Conservation (phyloP, 2,797 vertebrate species). For the Pseudochromis fuscus region DNA sequence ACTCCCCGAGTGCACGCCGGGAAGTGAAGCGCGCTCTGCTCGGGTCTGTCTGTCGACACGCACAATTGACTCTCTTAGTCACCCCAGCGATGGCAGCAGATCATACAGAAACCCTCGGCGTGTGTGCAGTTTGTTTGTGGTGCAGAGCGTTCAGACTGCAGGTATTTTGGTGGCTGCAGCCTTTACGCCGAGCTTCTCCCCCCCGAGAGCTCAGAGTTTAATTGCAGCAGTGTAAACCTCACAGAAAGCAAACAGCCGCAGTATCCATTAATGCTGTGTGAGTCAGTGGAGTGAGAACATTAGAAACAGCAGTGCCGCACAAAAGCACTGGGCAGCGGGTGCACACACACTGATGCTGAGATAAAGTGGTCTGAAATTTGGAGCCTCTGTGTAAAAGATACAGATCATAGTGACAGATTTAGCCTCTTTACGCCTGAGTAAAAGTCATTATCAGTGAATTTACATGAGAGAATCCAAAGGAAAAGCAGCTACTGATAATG, state of each 20-base stretch:
- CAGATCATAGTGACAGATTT: too few species aligned
- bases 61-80: slow-evolving; percentile 60
- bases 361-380: too few species aligned
- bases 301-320: too few species aligned
- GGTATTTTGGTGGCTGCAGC: slow-evolving; percentile 21
- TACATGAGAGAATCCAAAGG: too few species aligned
- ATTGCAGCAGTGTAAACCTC: neutral
- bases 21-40: slow-evolving; percentile 61
- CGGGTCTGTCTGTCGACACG: slow-evolving; percentile 58
- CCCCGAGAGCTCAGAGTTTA: neutral
- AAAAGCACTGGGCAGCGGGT: too few species aligned
- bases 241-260: slow-evolving; percentile 11
- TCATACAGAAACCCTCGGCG: slow-evolving; percentile 24
- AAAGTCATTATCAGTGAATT: too few species aligned
- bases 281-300: too few species aligned
- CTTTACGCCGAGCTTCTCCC: neutral
- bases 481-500: too few species aligned
- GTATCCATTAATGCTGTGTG: slow-evolving; percentile 18
- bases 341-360: too few species aligned
- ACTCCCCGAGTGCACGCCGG: slow-evolving; percentile 37
- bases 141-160: slow-evolving; percentile 9
- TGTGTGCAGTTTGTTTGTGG: slow-evolving; percentile 36
- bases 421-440: too few species aligned
- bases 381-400: too few species aligned
- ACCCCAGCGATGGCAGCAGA: slow-evolving; percentile 51